Percentiles rank a stretch among this genome's conserved stretches.
Conservation (phyloP, 2,888 invertebrate species). For the Eupithecia inturbata region DNA sequence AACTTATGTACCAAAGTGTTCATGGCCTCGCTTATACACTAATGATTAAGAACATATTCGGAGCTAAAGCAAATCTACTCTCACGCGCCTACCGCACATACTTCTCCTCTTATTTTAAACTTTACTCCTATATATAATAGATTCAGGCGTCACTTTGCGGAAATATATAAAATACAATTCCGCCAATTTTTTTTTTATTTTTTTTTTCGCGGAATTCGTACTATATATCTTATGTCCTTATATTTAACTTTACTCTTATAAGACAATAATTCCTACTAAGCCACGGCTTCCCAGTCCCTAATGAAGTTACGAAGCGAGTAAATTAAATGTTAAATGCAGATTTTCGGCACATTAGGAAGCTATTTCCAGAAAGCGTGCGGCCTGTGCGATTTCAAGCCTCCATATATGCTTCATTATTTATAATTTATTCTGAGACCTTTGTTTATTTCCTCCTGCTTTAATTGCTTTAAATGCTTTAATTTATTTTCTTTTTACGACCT, state of each 20-base stretch:
- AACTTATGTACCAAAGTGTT: too few species aligned
- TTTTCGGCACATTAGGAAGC: constrained; percentile 20
- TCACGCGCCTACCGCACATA: not conserved
- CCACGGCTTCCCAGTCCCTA: not conserved
- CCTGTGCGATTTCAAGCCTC: constrained; percentile 10
- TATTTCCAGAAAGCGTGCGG: not conserved
- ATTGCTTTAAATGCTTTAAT: too few species aligned
- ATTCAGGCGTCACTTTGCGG: too few species aligned
- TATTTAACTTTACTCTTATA: not conserved
- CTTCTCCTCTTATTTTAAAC: not conserved
- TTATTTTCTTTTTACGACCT: not conserved
- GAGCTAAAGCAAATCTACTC: not conserved
- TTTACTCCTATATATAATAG: too few species aligned
- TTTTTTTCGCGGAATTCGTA: too few species aligned
- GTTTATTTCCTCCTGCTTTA: not conserved
- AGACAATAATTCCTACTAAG: not conserved
- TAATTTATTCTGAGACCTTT: not conserved
- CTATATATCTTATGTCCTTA: too few species aligned
- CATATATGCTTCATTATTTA: not conserved
- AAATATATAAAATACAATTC: too few species aligned
- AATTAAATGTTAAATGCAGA: constrained; percentile 30
- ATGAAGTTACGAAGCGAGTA: constrained; percentile 12
- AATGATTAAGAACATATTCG: not conserved
- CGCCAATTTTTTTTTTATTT: too few species aligned
- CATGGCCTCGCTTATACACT: too few species aligned